A percentile compares a stretch with the other conserved stretches of the same genome.
These are phyloP conservation scores for Synergus umbraculus DNA, from an alignment of 2,888 invertebrate genomes.

Conservation along the genomic window DNA sequence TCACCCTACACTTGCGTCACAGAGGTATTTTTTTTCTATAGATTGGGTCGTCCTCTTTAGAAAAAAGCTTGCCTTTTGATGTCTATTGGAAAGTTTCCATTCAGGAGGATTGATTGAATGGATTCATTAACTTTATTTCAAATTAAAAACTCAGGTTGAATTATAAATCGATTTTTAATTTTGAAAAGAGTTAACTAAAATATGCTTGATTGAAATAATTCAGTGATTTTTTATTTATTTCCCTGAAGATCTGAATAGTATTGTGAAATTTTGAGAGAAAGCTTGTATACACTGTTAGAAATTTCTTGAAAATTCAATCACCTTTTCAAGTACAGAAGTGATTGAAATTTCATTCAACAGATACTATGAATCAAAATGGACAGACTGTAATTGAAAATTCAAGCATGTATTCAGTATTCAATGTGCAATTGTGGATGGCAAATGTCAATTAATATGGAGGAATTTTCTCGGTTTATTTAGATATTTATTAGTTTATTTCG, in stretches of 20 bases:
- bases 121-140: not conserved
- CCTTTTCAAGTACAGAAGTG: too few relatives aligned
- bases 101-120: not conserved
- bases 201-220: not conserved
- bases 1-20: not conserved
- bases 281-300: not conserved
- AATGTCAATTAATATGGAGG: too few relatives aligned
- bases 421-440: too few relatives aligned
- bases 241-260: not conserved
- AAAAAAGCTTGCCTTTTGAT: not conserved
- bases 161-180: not conserved
- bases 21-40: not conserved
- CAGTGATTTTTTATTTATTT: conserved; percentile 22
- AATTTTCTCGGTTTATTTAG: too few relatives aligned
- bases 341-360: too few relatives aligned
- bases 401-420: too few relatives aligned
- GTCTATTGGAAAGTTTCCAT: not conserved
- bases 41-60: not conserved
- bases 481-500: too few relatives aligned
- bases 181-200: not conserved
- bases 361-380: too few relatives aligned
- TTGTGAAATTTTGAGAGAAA: not conserved
- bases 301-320: too few relatives aligned
- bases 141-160: not conserved
- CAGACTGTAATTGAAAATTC: too few relatives aligned